These are phyloP conservation scores for Dicrurus megarhynchus DNA, from an alignment of 2,113 vertebrate genomes.

Conservation along the genomic window DNA sequence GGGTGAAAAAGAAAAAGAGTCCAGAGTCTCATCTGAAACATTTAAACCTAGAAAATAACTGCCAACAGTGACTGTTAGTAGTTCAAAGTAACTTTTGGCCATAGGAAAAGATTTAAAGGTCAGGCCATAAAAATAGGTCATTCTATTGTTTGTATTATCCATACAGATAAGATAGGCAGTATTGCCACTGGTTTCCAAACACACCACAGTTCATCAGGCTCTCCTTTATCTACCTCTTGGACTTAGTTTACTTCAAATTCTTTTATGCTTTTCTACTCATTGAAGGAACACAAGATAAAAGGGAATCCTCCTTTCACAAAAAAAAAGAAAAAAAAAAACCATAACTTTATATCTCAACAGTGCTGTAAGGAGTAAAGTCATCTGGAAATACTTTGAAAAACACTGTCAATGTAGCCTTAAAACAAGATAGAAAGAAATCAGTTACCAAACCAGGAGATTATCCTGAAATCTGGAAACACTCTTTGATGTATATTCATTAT, in stretches of 20 bases:
- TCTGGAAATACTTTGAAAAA: neutral
- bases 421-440: neutral
- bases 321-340: no score
- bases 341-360: neutral
- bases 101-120: neutral
- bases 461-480: neutral
- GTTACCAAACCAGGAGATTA: neutral
- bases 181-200: neutral
- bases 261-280: neutral
- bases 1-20: neutral
- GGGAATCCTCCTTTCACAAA: rapidly evolving
- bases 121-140: neutral
- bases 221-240: neutral
- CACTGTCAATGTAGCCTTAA: neutral
- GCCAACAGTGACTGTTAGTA: neutral
- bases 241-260: neutral
- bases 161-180: neutral
- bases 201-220: neutral
- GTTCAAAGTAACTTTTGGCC: neutral
- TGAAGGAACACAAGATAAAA: neutral
- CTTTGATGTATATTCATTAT: neutral
- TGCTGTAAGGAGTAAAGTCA: neutral
- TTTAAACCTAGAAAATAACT: neutral
- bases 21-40: neutral
- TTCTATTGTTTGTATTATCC: neutral